phyloP scores from a whole-genome alignment of 2,113 vertebrate genomes.

The Excalfactoria chinensis region DNA sequence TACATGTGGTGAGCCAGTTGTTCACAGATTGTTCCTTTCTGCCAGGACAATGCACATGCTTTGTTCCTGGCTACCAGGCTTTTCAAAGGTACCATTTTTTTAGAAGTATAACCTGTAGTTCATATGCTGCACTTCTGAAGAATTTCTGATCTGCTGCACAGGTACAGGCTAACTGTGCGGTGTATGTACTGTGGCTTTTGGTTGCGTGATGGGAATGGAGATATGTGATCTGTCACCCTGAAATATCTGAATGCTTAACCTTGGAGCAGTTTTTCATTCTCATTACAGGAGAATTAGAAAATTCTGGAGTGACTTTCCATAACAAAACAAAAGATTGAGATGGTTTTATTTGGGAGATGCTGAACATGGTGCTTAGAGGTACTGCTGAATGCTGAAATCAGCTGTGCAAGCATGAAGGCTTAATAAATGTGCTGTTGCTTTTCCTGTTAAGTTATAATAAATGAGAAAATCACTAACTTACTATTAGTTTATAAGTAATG shows the following conservation, averaged over 20 bases:
- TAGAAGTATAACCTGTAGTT: neutral
- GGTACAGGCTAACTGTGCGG: neutral
- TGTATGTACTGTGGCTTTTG: neutral
- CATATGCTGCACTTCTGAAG: neutral
- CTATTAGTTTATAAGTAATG: neutral
- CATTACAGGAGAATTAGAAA: neutral
- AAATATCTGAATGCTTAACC: neutral
- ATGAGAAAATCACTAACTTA: neutral
- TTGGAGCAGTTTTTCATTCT: neutral
- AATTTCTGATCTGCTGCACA: neutral
- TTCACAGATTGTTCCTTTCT: neutral
- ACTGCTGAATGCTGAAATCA: neutral
- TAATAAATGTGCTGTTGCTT: neutral
- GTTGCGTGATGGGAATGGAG: neutral
- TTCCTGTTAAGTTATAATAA: neutral
- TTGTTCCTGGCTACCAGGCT: neutral
- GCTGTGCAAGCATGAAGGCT: neutral
- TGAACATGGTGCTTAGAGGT: neutral
- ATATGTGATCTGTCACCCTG: neutral
- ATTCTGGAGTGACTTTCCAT: neutral
- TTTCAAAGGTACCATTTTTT: neutral
- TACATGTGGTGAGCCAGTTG: neutral
- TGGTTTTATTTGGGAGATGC: neutral
- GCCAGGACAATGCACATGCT: accelerated
- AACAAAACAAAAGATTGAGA: neutral